These are phyloP conservation scores for Brachypteracias leptosomus DNA, from an alignment of 2,113 vertebrate genomes.

Conservation along the genomic window DNA sequence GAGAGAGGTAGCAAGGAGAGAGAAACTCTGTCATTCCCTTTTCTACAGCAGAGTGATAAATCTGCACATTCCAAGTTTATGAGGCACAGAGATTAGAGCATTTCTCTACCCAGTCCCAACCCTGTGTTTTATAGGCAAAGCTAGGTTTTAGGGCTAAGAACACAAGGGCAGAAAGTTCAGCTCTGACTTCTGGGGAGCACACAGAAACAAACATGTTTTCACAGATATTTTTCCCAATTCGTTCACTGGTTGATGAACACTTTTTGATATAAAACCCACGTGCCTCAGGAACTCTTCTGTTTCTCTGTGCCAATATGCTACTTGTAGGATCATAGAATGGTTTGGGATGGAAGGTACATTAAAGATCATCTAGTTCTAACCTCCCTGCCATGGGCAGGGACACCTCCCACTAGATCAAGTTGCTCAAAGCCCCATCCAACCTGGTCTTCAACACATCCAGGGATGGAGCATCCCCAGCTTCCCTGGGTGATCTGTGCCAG, in stretches of 20 bases:
- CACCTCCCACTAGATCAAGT: background rate
- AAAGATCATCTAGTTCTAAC: background rate
- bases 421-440: background rate
- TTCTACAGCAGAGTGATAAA: background rate
- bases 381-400: background rate
- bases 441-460: background rate
- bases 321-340: background rate
- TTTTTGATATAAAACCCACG: rapidly evolving
- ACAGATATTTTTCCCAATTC: background rate
- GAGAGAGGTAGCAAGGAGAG: background rate
- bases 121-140: background rate
- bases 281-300: background rate
- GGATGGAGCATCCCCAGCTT: background rate
- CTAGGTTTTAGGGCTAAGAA: background rate
- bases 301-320: background rate
- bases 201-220: background rate
- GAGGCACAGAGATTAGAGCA: rapidly evolving
- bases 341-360: background rate
- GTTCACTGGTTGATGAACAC: background rate
- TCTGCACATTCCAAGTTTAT: rapidly evolving
- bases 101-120: background rate
- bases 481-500: background rate
- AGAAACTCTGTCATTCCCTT: background rate
- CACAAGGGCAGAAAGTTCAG: background rate
- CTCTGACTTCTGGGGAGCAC: background rate